phyloP scores from a whole-genome alignment of 1,140 invertebrate species.

The Lysiphlebus fabarum region DNA sequence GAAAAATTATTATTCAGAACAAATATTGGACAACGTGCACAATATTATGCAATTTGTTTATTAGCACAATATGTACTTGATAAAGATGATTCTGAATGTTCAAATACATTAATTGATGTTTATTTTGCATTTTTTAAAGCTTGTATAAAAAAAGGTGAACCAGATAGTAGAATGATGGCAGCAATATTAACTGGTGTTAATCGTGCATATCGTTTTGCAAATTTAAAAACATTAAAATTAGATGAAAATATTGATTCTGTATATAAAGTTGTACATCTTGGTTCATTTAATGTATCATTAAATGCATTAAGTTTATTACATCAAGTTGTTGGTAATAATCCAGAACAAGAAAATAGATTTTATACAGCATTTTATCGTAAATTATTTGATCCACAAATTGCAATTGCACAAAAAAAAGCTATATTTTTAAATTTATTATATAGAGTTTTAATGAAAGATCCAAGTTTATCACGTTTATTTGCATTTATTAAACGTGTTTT shows the following conservation, averaged over 20 bases:
- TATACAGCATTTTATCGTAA: conserved; percentile 89
- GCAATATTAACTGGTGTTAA: conserved; percentile 86
- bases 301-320: conserved; percentile 84
- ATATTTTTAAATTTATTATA: conserved; percentile 86
- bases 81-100: conserved; percentile 71
- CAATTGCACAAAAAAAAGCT: conserved; percentile 71
- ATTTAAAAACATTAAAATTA: conserved; percentile 59
- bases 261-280: conserved; percentile 85
- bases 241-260: conserved; percentile 76
- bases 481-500: conserved; percentile 89
- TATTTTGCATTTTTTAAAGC: conserved; percentile 97
- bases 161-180: conserved; percentile 89
- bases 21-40: conserved; percentile 79
- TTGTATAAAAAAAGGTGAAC: conserved; percentile 83
- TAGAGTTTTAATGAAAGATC: conserved; percentile 79
- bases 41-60: conserved; percentile 93
- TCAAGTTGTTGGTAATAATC: conserved; percentile 58
- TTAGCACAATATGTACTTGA: conserved; percentile 76
- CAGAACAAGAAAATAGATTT: conserved; percentile 61
- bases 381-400: conserved; percentile 73
- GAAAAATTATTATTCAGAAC: conserved; percentile 85
- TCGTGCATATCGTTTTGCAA: conserved; percentile 78
- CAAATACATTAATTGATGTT: conserved; percentile 79
- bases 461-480: conserved; percentile 65
- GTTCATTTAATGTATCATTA: conserved; percentile 77